Evolutionary conservation across 2,113 vertebrate genomes (phyloP).

Genomic region (Echinops telfairi): DNA sequence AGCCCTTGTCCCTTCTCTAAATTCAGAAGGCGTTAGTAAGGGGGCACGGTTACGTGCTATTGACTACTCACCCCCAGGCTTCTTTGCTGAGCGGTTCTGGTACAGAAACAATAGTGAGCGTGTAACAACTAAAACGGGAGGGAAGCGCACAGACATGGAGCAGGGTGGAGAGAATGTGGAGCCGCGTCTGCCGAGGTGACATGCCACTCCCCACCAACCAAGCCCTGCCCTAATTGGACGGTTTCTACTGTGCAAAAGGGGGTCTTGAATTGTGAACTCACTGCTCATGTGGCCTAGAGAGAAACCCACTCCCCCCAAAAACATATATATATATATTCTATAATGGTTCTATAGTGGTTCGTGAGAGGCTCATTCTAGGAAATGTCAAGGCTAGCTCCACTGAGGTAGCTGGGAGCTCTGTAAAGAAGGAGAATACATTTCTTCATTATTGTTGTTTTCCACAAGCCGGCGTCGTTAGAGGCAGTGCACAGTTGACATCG

Average conservation of each 20-base stretch:
- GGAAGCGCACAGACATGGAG: background rate
- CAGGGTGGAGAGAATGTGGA: background rate
- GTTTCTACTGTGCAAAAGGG: background rate
- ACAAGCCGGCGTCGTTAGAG: no score
- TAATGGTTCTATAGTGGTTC: no score
- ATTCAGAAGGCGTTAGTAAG: background rate
- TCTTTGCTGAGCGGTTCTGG: slow-evolving; percentile 16
- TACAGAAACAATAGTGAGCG: background rate
- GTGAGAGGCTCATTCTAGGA: no score
- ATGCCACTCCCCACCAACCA: no score
- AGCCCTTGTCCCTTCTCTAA: background rate
- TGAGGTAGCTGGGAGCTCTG: no score
- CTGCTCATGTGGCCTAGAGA: background rate
- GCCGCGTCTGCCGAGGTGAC: background rate
- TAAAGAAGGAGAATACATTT: no score
- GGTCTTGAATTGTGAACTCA: background rate
- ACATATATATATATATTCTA: no score
- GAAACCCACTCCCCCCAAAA: no score
- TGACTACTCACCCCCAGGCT: background rate
- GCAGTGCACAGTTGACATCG: no score
- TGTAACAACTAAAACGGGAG: background rate
- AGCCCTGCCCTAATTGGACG: background rate
- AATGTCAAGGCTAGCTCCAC: no score
- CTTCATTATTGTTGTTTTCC: no score
- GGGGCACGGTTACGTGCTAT: background rate